Conservation (phyloP, 1,140 invertebrate species). For the Drosophila carrolli region DNA sequence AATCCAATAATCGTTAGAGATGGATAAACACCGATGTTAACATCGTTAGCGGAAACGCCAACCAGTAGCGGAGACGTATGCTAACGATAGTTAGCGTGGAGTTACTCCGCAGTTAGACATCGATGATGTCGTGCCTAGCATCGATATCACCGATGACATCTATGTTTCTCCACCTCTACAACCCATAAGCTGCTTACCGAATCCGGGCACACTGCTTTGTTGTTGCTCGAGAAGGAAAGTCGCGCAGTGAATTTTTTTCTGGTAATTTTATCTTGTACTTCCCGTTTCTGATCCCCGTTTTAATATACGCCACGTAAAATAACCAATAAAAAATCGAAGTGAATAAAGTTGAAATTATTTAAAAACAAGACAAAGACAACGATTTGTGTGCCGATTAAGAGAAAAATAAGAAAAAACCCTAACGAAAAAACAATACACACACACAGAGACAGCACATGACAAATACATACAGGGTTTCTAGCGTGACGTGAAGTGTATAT, state of each 20-base stretch:
- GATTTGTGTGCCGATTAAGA: slow-evolving; percentile 47
- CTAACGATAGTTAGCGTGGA: no score
- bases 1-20: no score
- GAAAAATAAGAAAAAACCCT: slow-evolving; percentile 29
- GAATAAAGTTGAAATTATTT: slow-evolving; percentile 4
- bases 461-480: slow-evolving; percentile 62
- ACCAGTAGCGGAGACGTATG: no score
- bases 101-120: no score
- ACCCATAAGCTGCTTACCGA: no score
- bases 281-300: slow-evolving; percentile 12
- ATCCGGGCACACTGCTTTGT: slow-evolving; percentile 29
- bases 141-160: no score
- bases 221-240: slow-evolving; percentile 68
- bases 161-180: no score
- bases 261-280: slow-evolving; percentile 64
- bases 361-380: slow-evolving; percentile 50
- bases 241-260: slow-evolving; percentile 80
- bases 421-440: slow-evolving; percentile 65
- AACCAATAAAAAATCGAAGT: slow-evolving; percentile 3
- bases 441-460: slow-evolving; percentile 59
- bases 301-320: slow-evolving; percentile 10
- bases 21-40: no score
- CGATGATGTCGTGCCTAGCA: no score
- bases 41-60: no score
- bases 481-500: slow-evolving; percentile 77